Percentiles rank a stretch among this genome's conserved stretches.
Conservation (phyloP, 2,888 invertebrate species). For the Torymus tubicola region DNA sequence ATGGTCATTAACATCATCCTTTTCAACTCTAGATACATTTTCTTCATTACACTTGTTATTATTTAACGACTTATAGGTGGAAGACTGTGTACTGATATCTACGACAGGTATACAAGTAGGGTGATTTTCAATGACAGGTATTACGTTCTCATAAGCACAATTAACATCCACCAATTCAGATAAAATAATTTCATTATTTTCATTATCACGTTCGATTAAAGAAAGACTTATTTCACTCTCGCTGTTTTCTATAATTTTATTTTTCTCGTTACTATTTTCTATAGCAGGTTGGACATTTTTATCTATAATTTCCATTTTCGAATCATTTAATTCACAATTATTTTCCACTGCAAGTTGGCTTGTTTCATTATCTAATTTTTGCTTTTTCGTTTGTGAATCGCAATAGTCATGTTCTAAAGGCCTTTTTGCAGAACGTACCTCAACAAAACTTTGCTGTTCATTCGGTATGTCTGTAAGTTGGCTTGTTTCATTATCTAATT, state of each 20-base stretch:
- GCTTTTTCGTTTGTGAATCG: conserved; percentile 24
- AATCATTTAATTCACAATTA: neutral
- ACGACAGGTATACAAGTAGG: too few species aligned
- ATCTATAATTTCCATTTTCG: neutral
- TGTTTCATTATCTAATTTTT: conserved; percentile 30
- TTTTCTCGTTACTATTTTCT: neutral
- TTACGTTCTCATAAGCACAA: too few species aligned
- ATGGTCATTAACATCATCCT: neutral
- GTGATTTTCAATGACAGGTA: neutral
- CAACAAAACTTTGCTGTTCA: conserved; percentile 30
- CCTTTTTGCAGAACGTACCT: conserved; percentile 41
- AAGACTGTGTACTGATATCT: neutral
- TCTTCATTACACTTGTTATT: neutral
- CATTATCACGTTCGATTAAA: too few species aligned
- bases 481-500: conserved; percentile 18
- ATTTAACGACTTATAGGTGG: neutral
- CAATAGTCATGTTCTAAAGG: neutral
- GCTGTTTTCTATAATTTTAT: too few species aligned
- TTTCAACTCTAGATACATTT: neutral
- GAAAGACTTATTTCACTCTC: too few species aligned
- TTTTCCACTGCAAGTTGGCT: neutral
- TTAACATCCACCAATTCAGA: too few species aligned
- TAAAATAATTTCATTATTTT: too few species aligned
- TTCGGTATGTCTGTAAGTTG: neutral
- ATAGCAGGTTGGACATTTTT: neutral